phyloP scores from a whole-genome alignment of 2,113 vertebrate genomes.

The Xiphophorus maculatus region DNA sequence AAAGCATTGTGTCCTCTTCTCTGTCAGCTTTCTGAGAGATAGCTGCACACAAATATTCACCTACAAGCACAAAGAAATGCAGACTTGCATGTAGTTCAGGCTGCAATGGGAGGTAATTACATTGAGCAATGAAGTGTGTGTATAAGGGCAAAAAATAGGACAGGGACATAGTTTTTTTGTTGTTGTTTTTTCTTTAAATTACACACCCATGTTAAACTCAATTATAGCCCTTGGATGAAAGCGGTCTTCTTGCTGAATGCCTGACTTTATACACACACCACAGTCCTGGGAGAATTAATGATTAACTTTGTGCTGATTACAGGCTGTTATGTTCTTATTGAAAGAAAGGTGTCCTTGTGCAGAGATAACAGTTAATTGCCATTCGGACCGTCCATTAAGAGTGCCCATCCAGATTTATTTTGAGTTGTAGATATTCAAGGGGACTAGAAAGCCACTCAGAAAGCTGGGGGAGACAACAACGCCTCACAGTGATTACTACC shows the following conservation, averaged over 20 bases:
- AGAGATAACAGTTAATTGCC: conserved; percentile 61
- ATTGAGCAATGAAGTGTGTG: conserved; percentile 26
- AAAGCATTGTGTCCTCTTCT: conserved; percentile 17
- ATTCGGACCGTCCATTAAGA: conserved; percentile 45
- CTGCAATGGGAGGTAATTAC: conserved; percentile 48
- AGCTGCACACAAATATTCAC: conserved; percentile 31
- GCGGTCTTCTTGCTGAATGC: conserved; percentile 20
- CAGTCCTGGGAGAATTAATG: conserved; percentile 45
- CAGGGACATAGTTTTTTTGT: conserved; percentile 44
- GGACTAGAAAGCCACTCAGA: conserved; percentile 57
- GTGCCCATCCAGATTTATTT: conserved; percentile 26
- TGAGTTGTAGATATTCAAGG: conserved; percentile 61
- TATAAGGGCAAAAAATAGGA: conserved; percentile 13
- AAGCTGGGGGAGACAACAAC: conserved; percentile 51
- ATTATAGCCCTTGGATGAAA: conserved; percentile 54
- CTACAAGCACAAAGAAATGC: conserved; percentile 36
- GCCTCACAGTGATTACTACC: not conserved
- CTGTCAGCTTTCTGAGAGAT: conserved; percentile 21
- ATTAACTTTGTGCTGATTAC: conserved; percentile 63
- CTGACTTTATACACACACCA: conserved; percentile 24
- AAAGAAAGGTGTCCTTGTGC: conserved; percentile 65
- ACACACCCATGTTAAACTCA: conserved; percentile 46
- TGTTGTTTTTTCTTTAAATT: conserved; percentile 16
- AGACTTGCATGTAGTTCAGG: conserved; percentile 33
- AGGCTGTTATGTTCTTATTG: conserved; percentile 47